Conservation (phyloP, 2,797 vertebrate genomes). For the Tarsius wallacei region DNA sequence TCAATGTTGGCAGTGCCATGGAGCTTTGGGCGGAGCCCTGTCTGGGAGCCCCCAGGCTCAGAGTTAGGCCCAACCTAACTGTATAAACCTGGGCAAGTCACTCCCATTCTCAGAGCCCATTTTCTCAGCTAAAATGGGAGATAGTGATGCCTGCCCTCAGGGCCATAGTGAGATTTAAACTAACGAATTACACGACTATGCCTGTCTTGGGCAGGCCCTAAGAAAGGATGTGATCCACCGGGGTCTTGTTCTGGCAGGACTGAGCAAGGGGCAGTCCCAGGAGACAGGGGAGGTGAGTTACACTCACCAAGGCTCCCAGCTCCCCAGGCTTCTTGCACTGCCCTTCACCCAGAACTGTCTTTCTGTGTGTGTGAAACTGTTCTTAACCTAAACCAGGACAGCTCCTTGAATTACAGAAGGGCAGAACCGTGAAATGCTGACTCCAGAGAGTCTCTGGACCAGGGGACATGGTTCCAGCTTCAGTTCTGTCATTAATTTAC, state of each 20-base stretch:
- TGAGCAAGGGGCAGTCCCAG: not conserved
- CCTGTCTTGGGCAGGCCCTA: not conserved
- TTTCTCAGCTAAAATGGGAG: not conserved
- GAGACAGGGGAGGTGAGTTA: not conserved
- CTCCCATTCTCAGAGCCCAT: not conserved
- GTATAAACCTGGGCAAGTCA: not conserved
- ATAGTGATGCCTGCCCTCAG: not conserved
- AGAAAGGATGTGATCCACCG: not conserved
- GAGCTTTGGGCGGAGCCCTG: not conserved
- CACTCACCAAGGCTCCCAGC: no score
- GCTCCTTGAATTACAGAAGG: not conserved
- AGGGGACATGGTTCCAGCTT: not conserved
- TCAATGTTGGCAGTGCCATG: not conserved
- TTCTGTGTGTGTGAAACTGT: not conserved
- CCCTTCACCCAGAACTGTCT: not conserved
- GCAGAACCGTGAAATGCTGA: not conserved
- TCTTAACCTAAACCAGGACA: not conserved
- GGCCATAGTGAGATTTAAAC: not conserved
- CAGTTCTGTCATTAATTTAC: not conserved
- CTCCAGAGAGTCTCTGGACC: not conserved
- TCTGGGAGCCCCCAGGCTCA: not conserved
- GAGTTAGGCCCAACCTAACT: not conserved
- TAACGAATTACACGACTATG: not conserved
- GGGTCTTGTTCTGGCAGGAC: not conserved
- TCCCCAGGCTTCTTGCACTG: not conserved